Base-by-base conservation (phyloP, 2,888 invertebrate species). In the Spialia ferax region DNA sequence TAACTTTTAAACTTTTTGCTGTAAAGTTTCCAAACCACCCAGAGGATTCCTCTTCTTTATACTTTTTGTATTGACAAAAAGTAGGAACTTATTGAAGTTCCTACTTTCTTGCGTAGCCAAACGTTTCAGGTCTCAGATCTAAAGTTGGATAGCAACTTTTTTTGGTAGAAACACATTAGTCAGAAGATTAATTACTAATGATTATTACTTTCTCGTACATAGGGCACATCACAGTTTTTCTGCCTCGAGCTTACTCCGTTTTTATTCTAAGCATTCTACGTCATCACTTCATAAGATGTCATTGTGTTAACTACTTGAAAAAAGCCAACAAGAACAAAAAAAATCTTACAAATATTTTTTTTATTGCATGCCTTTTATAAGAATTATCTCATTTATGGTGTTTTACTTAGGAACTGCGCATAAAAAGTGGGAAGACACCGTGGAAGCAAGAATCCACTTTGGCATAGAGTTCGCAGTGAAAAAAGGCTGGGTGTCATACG, bases 391-490 rank as follows among this genome's bases (percentile, higher is more conserved):
- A 29, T 29, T 29, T 29, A 45, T n/a, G 1, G 4, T n/a, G 18
- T 45, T 23, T 13, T 13, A 1, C 13, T 50, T 50, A 63, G 63
- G 64, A 64, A 13, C 7, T 2, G 3, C 42, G 0, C 66, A 67
- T 7, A 73, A 68, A 18, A 71, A 70, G 10, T 88, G 86, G 84
- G 63, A 74, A 11, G 55, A 72, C 0, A 81, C 77, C 7, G 71
- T 85, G 1, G 77, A 83, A 55, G 77, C 78, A 0, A 80, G 86
- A 1, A 68, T 89, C 2, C 10, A 70, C 1, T 88, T 79, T n/a
- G 90, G 87, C 1, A 69, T 86, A 38, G 77, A 84, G 13, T 82
- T 80, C 55, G 87, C 87, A 0, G 81, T 88, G 1, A 80, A 82
- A 20, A 73, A 71, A 29, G 78, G 75, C 18, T 86, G 82, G 83